Conservation (phyloP, 2,888 invertebrate species). For the Leptopilina myrica region DNA sequence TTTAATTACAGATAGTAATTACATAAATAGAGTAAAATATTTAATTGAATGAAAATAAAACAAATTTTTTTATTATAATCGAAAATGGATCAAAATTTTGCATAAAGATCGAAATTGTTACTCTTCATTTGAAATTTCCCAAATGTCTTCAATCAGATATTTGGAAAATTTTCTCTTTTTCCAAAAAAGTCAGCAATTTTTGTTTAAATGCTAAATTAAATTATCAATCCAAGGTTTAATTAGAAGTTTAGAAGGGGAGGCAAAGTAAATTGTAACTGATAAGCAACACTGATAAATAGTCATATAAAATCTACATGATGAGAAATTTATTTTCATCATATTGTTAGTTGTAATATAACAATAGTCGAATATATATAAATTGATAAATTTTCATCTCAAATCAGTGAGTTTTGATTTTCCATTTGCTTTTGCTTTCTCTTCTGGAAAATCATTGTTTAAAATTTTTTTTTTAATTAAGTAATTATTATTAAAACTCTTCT, state of each 20-base stretch:
- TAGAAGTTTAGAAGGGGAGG: constrained; percentile 47
- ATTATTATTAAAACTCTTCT: background rate
- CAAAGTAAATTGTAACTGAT: constrained; percentile 57
- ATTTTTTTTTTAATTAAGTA: too few relatives aligned
- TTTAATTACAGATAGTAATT: too few relatives aligned
- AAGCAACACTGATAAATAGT: constrained; percentile 65
- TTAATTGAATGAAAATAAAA: too few relatives aligned
- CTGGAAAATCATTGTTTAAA: too few relatives aligned
- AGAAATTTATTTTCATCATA: constrained; percentile 49
- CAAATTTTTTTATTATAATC: too few relatives aligned
- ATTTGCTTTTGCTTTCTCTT: too few relatives aligned
- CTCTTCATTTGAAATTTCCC: too few relatives aligned
- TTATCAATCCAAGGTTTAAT: constrained; percentile 2
- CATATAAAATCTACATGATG: constrained; percentile 65
- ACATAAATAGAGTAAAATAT: too few relatives aligned
- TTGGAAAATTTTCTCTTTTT: too few relatives aligned
- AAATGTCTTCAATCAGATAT: too few relatives aligned
- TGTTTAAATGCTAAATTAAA: background rate
- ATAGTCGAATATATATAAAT: background rate
- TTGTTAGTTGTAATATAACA: constrained; percentile 5
- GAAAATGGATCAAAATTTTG: too few relatives aligned
- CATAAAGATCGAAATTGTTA: too few relatives aligned
- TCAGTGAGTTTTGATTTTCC: constrained; percentile 52
- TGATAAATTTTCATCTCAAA: constrained; percentile 58
- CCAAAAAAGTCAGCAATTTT: background rate